Evolutionary conservation across 1,140 invertebrate genomes (phyloP), one percentile per base, ranked within the genome.

Genomic region (Lerema accius): DNA sequence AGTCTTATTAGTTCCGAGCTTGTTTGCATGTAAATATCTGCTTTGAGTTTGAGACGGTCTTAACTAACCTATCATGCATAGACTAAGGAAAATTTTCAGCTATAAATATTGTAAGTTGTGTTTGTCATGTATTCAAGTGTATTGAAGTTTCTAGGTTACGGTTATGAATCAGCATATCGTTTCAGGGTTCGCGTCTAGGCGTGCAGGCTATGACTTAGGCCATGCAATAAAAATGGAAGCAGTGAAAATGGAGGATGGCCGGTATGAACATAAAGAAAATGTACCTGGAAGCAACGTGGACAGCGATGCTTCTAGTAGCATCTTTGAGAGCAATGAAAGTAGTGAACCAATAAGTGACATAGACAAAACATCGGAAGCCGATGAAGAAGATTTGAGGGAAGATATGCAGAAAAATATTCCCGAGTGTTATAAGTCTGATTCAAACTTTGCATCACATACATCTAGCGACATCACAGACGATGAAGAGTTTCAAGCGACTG

Each of bases 171-270:
- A 32, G 28, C 56, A 67, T 17, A 50, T 77, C 76, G 61, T 89
- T 87, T 46, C 76, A 90, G 87, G 85, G 83, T 82, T 81, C 59
- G 69, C 72, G 42, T 67, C 70, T 42, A 80, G 76, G 62, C 68
- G 77, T 59, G 70, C 73, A 23, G 79, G 78, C 49, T 90, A 89
- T 85, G 82, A 88, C 71, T 78, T 90, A 72, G 86, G 80, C 40
- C 73, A 86, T 78, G 86, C 84, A 40, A 89, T 90, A 80, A 89
- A 84, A 76, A 89, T 90, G 88, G 88, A 90, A 65, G 73, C 77
- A 35, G 80, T 90, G 7, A 84, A 83, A 56, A 71, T 80, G 73
- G 80, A 78, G 32, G 85, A 87, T 61, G 85, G 84, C 58, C 69
- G 76, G 39, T 89, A 86, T 66, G 82, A 88, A 67, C 81, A 83